Conservation (phyloP, 2,888 invertebrate genomes). For the Chloroclysta siterata region DNA sequence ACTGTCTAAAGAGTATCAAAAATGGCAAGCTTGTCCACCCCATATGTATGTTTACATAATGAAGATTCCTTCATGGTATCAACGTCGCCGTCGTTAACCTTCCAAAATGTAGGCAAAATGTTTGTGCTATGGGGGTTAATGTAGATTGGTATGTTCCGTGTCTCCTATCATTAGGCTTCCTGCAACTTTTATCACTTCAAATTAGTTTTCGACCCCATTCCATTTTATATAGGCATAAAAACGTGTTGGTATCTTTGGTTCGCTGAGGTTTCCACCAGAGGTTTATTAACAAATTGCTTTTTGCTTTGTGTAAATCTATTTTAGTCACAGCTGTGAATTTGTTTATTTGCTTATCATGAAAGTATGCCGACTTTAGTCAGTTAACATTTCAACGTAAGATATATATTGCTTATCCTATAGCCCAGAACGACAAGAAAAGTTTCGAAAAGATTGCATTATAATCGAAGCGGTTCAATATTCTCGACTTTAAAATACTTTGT, state of each 20-base stretch:
- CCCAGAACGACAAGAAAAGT: background rate
- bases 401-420: too few species aligned
- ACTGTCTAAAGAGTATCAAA: background rate
- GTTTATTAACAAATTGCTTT: constrained; percentile 62
- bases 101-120: constrained; percentile 47
- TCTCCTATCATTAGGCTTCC: constrained; percentile 56
- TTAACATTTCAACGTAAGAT: too few species aligned
- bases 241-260: constrained; percentile 48
- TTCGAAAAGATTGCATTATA: background rate
- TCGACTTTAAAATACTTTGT: constrained; percentile 8
- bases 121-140: constrained; percentile 46
- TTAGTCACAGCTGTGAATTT: constrained; percentile 1
- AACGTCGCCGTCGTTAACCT: constrained; percentile 45
- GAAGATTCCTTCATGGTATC: constrained; percentile 20
- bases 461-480: background rate
- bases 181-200: constrained; percentile 65
- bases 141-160: constrained; percentile 61
- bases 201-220: constrained; percentile 54
- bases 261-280: constrained; percentile 47
- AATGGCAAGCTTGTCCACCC: constrained; percentile 4
- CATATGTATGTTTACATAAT: background rate
- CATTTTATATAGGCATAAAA: constrained; percentile 53
- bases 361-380: too few species aligned
- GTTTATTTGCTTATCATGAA: background rate
- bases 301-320: constrained; percentile 35